Percentiles rank a stretch among this genome's conserved stretches.
Conservation (phyloP, 2,113 vertebrate species). For the Cryptotis parvus region DNA sequence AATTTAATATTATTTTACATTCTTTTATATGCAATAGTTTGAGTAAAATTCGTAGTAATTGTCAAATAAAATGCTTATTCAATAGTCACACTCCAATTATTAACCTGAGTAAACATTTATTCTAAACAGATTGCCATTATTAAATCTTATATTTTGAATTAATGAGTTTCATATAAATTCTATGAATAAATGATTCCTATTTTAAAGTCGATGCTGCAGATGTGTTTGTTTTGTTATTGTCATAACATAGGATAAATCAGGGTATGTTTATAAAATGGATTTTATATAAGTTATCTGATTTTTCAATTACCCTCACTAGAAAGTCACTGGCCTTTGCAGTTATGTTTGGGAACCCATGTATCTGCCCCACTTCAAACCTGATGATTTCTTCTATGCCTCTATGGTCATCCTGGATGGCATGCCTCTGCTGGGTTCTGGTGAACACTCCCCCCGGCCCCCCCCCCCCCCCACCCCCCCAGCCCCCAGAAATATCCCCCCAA, state of each 20-base stretch:
- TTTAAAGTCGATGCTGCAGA: neutral
- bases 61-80: neutral
- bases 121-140: neutral
- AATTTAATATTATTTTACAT: neutral
- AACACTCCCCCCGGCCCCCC: too few species aligned
- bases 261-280: too few species aligned
- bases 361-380: slow-evolving; percentile 94
- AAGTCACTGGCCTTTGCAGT: slow-evolving; percentile 63
- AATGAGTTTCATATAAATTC: neutral
- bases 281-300: too few species aligned
- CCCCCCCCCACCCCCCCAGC: too few species aligned
- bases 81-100: neutral
- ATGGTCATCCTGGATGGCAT: slow-evolving; percentile 92
- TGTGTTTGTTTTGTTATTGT: too few species aligned
- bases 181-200: neutral
- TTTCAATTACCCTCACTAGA: too few species aligned
- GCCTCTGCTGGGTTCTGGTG: slow-evolving; percentile 94
- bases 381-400: slow-evolving; percentile 97
- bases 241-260: too few species aligned
- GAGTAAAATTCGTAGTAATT: neutral
- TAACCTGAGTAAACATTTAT: neutral
- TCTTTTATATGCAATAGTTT: neutral
- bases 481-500: too few species aligned
- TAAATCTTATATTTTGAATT: neutral
- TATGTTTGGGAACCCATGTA: slow-evolving; percentile 98